These are phyloP conservation scores for Clarias fuscus DNA, from an alignment of 2,797 vertebrate species.

Conservation along the genomic window DNA sequence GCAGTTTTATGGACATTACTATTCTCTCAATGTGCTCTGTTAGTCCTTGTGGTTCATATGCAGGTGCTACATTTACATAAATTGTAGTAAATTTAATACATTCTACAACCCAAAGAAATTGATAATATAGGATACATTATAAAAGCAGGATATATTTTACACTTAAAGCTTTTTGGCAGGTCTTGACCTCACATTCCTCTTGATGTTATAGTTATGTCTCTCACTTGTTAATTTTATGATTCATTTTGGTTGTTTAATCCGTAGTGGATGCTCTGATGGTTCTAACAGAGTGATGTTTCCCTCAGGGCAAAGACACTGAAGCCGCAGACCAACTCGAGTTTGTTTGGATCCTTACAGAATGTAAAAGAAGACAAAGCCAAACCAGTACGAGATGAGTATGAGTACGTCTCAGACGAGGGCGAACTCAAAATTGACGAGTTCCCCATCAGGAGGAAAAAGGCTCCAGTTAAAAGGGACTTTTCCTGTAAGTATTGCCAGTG, in stretches of 20 bases:
- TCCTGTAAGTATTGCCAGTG: conserved; percentile 82
- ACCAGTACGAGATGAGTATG: conserved; percentile 93
- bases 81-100: neutral
- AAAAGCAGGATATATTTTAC: neutral
- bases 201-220: neutral
- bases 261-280: conserved; percentile 8
- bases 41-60: neutral
- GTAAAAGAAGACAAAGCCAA: conserved; percentile 96
- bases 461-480: conserved; percentile 87
- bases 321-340: conserved; percentile 85
- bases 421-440: conserved; percentile 99
- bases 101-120: neutral
- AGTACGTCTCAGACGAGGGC: conserved; percentile 96
- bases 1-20: no score
- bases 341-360: conserved; percentile 95
- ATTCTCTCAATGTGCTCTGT: neutral
- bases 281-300: conserved; percentile 11
- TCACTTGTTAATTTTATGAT: neutral
- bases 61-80: neutral
- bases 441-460: conserved; percentile 97
- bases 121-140: neutral
- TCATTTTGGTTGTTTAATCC: neutral
- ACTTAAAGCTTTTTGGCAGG: neutral
- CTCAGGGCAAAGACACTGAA: conserved; percentile 89
- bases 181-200: neutral